These are phyloP conservation scores for Chesias legatella DNA, from an alignment of 2,888 invertebrate genomes.

Conservation along the genomic window DNA sequence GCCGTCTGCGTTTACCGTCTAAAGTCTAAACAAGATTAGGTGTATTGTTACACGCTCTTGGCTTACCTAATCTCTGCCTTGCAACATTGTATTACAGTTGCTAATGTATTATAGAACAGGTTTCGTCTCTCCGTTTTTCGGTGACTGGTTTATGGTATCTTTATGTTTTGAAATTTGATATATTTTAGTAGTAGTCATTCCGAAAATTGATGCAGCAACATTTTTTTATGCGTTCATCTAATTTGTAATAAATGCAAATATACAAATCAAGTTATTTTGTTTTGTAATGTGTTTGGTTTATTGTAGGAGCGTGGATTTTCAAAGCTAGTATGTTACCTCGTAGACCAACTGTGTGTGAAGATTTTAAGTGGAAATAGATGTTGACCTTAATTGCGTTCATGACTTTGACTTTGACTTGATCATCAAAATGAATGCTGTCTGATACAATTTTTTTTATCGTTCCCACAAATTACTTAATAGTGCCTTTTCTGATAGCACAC, in stretches of 20 bases:
- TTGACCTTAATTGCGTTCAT: conserved; percentile 6
- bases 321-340: background rate
- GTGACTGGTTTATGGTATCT: too few relatives aligned
- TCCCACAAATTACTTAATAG: background rate
- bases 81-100: too few relatives aligned
- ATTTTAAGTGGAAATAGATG: background rate
- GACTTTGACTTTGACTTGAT: background rate
- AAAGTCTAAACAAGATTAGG: conserved; percentile 2
- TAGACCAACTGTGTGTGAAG: conserved; percentile 4
- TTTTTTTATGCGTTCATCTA: conserved; percentile 5
- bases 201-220: too few relatives aligned
- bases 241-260: conserved; percentile 3
- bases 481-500: conserved; percentile 1
- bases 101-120: too few relatives aligned
- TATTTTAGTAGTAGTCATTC: too few relatives aligned
- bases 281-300: conserved; percentile 3
- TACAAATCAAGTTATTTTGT: conserved; percentile 3
- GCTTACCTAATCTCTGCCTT: too few relatives aligned
- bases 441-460: background rate
- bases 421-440: background rate
- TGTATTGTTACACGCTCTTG: background rate
- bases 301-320: conserved; percentile 9
- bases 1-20: conserved; percentile 14
- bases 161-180: too few relatives aligned
- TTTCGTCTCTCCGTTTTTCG: too few relatives aligned